phyloP scores from a whole-genome alignment of 1,140 invertebrate genomes.

The Zophobas morio region DNA sequence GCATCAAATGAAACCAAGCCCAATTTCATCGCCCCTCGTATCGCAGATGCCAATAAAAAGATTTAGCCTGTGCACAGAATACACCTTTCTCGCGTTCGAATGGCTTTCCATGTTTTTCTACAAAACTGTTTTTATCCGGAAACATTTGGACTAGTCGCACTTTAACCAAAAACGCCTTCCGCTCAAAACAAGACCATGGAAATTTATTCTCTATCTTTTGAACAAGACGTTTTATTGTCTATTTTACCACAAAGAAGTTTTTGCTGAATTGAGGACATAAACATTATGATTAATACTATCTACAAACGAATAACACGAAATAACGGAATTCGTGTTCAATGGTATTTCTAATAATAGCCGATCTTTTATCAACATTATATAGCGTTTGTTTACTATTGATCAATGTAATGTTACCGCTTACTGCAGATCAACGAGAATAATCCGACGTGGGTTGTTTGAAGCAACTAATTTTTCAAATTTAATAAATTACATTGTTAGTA shows the following conservation, averaged over 20 bases:
- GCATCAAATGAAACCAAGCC: slow-evolving; percentile 44
- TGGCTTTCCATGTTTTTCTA: slow-evolving; percentile 31
- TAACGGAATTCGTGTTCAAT: background rate
- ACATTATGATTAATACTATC: slow-evolving; percentile 15
- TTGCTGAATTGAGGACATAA: background rate
- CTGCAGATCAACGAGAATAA: too few relatives aligned
- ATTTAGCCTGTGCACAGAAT: slow-evolving; percentile 32
- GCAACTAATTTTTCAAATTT: too few relatives aligned
- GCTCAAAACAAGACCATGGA: slow-evolving; percentile 16
- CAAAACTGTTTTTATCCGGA: slow-evolving; percentile 36
- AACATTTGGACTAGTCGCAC: slow-evolving; percentile 37
- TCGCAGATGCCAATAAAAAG: slow-evolving; percentile 45
- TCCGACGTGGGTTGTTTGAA: too few relatives aligned
- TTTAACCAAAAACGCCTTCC: slow-evolving; percentile 10
- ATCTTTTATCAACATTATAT: background rate
- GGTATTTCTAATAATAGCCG: too few relatives aligned
- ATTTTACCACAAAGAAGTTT: slow-evolving; percentile 11
- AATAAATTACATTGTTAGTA: too few relatives aligned
- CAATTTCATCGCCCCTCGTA: slow-evolving; percentile 44
- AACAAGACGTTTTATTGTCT: slow-evolving; percentile 33
- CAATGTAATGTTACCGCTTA: too few relatives aligned
- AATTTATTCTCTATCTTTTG: slow-evolving; percentile 8
- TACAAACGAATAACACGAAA: background rate
- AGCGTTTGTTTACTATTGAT: too few relatives aligned
- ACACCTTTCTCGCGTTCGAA: slow-evolving; percentile 26